Base-by-base conservation (phyloP, 2,888 invertebrate species). In the Neocrepidodera transversa region DNA sequence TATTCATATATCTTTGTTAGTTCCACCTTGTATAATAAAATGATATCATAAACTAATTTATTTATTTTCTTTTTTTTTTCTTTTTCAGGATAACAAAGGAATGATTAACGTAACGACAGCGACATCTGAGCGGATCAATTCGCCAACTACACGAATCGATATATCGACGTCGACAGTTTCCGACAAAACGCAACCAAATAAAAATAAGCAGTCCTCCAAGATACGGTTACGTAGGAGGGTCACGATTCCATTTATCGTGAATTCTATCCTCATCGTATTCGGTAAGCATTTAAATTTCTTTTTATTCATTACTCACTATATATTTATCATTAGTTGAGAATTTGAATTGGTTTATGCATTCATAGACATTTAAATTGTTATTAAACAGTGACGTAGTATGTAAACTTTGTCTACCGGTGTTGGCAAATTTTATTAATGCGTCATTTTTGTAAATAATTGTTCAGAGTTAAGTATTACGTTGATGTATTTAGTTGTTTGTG, bases 11-110 rank as follows among this genome's bases (percentile, higher is more conserved):
- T n/a, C n/a, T n/a, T n/a, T n/a, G n/a, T n/a, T n/a, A n/a, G n/a
- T n/a, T n/a, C n/a, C n/a, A n/a, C n/a, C n/a, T n/a, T n/a, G n/a
- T n/a, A n/a, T n/a, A n/a, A n/a, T n/a, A n/a, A n/a, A n/a, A n/a
- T n/a, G n/a, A n/a, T n/a, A n/a, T n/a, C n/a, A n/a, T n/a, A n/a
- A n/a, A n/a, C n/a, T n/a, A n/a, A n/a, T n/a, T n/a, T n/a, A n/a
- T n/a, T n/a, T n/a, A n/a, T n/a, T n/a, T n/a, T n/a, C n/a, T n/a
- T n/a, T n/a, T n/a, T n/a, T n/a, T n/a, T n/a, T n/a, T 71, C 73
- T n/a, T 18, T 45, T 45, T 20, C 71, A 77, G 76, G 77, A 77
- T 54, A 77, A 77, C 62, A 76, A 76, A 67, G 71, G 72, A 40
- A 77, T 77, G 77, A 70, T 74, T 61, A 72, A 71, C 16, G 70